Percentiles rank a stretch among this genome's conserved stretches.
Conservation (phyloP, 1,140 invertebrate genomes). For the Magallana angulata region DNA sequence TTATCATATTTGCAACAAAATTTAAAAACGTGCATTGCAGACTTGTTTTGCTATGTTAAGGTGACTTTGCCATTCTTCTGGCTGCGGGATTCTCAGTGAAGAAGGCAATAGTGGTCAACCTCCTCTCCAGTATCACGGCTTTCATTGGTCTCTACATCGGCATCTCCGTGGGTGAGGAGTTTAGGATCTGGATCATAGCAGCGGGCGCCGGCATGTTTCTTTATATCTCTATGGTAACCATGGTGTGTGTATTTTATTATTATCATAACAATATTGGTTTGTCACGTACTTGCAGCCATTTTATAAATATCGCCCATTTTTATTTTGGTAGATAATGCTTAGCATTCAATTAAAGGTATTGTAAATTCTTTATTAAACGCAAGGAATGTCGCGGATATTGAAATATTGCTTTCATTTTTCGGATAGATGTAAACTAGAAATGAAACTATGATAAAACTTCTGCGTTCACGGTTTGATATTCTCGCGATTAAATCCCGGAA, state of each 20-base stretch:
- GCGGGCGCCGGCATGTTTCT: slow-evolving; percentile 84
- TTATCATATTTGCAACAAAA: not conserved
- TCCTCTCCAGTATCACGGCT: slow-evolving; percentile 84
- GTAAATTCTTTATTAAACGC: too few species aligned
- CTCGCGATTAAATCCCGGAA: too few species aligned
- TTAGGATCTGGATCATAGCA: slow-evolving; percentile 81
- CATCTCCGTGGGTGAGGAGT: slow-evolving; percentile 68
- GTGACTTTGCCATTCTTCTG: slow-evolving; percentile 94
- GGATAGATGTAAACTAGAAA: too few species aligned
- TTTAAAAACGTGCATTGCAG: not conserved
- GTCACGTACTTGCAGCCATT: too few species aligned
- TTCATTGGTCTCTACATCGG: slow-evolving; percentile 85
- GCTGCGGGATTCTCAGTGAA: slow-evolving; percentile 88
- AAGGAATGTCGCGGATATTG: too few species aligned
- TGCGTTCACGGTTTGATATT: too few species aligned
- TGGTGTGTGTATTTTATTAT: slow-evolving; percentile 79
- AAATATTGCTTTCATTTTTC: too few species aligned
- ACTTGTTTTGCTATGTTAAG: slow-evolving; percentile 76
- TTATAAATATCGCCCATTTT: too few species aligned
- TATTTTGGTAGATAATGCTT: too few species aligned
- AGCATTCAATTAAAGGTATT: too few species aligned
- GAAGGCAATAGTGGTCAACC: slow-evolving; percentile 84
- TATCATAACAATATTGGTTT: not conserved
- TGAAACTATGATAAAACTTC: too few species aligned
- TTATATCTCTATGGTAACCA: slow-evolving; percentile 83